A percentile compares a stretch with the other conserved stretches of the same genome.
These are phyloP conservation scores for Himalopsyche anomala DNA, from an alignment of 2,888 invertebrate species.

Conservation along the genomic window DNA sequence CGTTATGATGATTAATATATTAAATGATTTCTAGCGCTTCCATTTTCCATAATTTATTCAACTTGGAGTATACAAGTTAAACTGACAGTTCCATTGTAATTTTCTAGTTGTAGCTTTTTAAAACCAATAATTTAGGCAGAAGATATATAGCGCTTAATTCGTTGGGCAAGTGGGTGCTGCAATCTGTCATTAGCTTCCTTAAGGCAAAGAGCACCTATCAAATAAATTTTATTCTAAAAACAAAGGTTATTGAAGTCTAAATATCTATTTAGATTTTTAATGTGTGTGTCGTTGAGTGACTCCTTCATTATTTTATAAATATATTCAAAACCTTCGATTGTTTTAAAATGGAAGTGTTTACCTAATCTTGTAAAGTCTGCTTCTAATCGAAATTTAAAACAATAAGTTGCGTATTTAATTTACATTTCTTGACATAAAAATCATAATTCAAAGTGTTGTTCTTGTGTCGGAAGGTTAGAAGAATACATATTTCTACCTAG, in stretches of 20 bases:
- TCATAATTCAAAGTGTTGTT: conserved; percentile 3
- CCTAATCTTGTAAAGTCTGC: not conserved
- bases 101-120: conserved; percentile 1
- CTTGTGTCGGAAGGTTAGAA: not conserved
- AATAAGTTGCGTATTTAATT: not conserved
- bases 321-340: conserved; percentile 26
- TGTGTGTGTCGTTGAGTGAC: not conserved
- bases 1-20: no score
- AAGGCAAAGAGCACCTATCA: conserved; percentile 5
- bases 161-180: conserved; percentile 16
- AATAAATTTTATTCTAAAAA: not conserved
- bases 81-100: not conserved
- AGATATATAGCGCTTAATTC: conserved; percentile 17
- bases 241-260: conserved; percentile 12
- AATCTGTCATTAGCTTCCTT: conserved; percentile 2
- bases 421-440: not conserved
- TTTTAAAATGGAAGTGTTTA: not conserved
- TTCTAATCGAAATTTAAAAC: not conserved
- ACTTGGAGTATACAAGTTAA: not conserved
- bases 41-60: not conserved
- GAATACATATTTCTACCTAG: not conserved
- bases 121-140: conserved; percentile 34
- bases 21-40: not conserved
- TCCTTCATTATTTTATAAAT: not conserved
- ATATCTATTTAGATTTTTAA: not conserved